Evolutionary conservation across 2,888 invertebrate species (phyloP).

Genomic region (Mayetiola destructor): DNA sequence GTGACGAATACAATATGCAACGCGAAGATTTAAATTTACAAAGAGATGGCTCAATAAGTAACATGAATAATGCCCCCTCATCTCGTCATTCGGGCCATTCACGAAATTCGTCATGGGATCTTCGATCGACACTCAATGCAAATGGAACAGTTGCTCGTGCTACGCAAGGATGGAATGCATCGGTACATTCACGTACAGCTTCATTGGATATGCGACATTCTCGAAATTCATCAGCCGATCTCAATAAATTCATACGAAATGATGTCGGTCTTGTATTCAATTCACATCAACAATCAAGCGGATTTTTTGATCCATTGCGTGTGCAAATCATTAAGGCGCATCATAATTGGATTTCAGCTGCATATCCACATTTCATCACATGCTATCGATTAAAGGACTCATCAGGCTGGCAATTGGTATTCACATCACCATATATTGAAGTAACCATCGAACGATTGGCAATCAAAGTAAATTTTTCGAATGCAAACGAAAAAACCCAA

Average conservation of each 20-base stretch:
- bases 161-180: conserved; percentile 29
- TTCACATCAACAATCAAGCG: conserved; percentile 37
- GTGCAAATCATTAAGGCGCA: conserved; percentile 92
- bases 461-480: conserved; percentile 45
- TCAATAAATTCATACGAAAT: conserved; percentile 55
- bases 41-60: neutral
- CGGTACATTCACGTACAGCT: conserved; percentile 64
- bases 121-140: conserved; percentile 34
- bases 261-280: conserved; percentile 59
- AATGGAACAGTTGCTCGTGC: conserved; percentile 30
- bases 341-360: conserved; percentile 95
- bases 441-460: conserved; percentile 82
- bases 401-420: conserved; percentile 90
- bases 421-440: conserved; percentile 85
- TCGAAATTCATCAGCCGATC: conserved; percentile 58
- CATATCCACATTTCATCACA: conserved; percentile 89
- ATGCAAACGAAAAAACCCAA: conserved; percentile 36
- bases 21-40: neutral
- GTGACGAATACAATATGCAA: conserved; percentile 1
- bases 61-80: conserved; percentile 14
- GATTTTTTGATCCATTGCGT: conserved; percentile 71
- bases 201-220: conserved; percentile 63
- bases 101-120: conserved; percentile 70
- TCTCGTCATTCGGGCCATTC: conserved; percentile 41
- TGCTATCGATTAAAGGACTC: conserved; percentile 91